Base-by-base conservation (phyloP, 1,140 invertebrate genomes). In the Rhyacophila brunnea region DNA sequence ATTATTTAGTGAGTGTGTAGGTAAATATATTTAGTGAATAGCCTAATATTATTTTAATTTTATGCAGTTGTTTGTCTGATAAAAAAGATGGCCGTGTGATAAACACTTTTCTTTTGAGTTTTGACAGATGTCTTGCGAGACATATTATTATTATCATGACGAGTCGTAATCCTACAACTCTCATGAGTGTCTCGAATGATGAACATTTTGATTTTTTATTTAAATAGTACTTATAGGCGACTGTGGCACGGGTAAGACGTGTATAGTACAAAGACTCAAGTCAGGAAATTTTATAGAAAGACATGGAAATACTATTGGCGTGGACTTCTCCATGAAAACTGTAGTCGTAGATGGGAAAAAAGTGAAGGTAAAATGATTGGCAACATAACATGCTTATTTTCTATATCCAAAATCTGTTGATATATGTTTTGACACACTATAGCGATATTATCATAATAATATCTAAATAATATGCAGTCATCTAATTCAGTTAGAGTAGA, bases 271-370 rank as follows among this genome's bases (percentile, higher is more conserved):
- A 74, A 84, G 93, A 58, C 93, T 97, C 74, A 94, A 93, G 74
- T 92, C 92, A 52, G 94, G 94, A 58, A 94, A 90, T 60, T 97
- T 93, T 71, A 87, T 95, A 55, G 93, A 96, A 78, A 85, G 88
- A 66, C 93, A 96, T 75, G 92, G 92, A 15, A 95, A 91, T 70
- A 96, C 95, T 18, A 96, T 97, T 68, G 94, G 94, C 46, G 94
- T 97, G 19, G 95, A 97, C 79, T 97, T 96, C 78, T 95, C 92
- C 55, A 96, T 96, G 93, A 96, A 96, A 85, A 96, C 93, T 17
- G 83, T 97, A 6, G 81, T 90, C 52, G 86, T 97, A 44, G 93
- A 96, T 77, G 90, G 89, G 11, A 96, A 96, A 78, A 87, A 88
- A 81, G 87, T 96, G 53, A 96, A 97, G 86, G 93, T 95, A 79